These are phyloP conservation scores for Sinocyclocheilus anophthalmus DNA, from an alignment of 2,113 vertebrate species.

Conservation along the genomic window DNA sequence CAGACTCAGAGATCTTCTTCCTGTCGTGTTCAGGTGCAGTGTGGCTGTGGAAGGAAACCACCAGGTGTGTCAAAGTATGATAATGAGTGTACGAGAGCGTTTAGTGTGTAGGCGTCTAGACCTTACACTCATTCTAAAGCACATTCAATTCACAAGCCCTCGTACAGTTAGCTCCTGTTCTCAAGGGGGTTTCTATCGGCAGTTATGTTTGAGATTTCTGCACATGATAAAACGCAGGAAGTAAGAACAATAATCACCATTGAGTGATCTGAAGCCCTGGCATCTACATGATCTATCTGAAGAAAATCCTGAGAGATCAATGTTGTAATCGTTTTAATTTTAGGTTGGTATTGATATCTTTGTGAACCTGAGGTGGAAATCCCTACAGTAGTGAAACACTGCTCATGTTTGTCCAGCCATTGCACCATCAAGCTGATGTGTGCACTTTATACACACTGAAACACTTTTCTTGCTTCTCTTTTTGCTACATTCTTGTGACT, in stretches of 20 bases:
- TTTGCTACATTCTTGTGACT: neutral
- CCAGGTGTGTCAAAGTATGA: neutral
- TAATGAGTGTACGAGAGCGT: neutral
- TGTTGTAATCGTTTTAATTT: neutral
- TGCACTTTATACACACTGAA: neutral
- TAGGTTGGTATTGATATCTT: neutral
- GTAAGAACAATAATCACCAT: neutral
- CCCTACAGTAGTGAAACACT: neutral
- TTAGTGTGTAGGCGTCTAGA: neutral
- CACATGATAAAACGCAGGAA: neutral
- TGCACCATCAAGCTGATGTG: neutral
- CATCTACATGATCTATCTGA: neutral
- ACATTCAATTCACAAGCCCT: neutral
- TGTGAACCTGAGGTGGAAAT: neutral
- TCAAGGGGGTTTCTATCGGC: neutral
- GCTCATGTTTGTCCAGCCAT: neutral
- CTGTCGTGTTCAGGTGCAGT: neutral
- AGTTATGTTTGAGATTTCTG: neutral
- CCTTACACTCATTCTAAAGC: neutral
- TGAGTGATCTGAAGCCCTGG: neutral
- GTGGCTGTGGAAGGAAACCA: neutral
- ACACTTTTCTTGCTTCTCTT: neutral
- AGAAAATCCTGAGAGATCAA: neutral
- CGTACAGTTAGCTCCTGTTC: neutral
- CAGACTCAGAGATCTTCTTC: neutral